phyloP scores from a whole-genome alignment of 2,797 vertebrate species.

The Percopsis omiscomaycus region DNA sequence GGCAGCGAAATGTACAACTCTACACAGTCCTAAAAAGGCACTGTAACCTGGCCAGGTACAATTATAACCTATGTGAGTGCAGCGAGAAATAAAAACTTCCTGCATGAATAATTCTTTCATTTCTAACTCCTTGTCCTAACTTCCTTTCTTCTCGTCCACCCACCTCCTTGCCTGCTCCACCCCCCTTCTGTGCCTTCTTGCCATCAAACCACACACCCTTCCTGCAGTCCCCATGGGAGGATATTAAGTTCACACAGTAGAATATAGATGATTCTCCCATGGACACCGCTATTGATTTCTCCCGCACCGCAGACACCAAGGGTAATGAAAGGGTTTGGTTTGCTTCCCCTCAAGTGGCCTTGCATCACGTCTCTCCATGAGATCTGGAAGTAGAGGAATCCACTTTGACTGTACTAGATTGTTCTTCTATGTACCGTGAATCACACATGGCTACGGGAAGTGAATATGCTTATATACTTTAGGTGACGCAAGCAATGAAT shows the following conservation, averaged over 20 bases:
- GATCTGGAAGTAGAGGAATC: constrained; percentile 38
- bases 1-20: constrained; percentile 21
- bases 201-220: constrained; percentile 57
- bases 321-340: constrained; percentile 70
- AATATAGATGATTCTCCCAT: constrained; percentile 70
- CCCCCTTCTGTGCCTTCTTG: constrained; percentile 31
- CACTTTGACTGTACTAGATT: not conserved
- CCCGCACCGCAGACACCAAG: constrained; percentile 58
- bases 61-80: constrained; percentile 19
- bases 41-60: constrained; percentile 10
- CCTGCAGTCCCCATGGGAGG: constrained; percentile 54
- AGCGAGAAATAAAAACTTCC: constrained; percentile 29
- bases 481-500: too few relatives aligned
- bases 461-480: not conserved
- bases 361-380: constrained; percentile 62
- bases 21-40: constrained; percentile 25
- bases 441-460: not conserved
- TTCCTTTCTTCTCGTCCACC: constrained; percentile 4
- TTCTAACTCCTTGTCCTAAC: constrained; percentile 12
- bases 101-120: constrained; percentile 51
- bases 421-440: not conserved
- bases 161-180: constrained; percentile 24
- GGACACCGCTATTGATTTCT: constrained; percentile 72
- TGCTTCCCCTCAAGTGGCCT: constrained; percentile 42
- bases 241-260: constrained; percentile 69